Evolutionary conservation across 2,888 invertebrate species (phyloP), one percentile per base, ranked within the genome.

Genomic region (Sphinx pinastri): DNA sequence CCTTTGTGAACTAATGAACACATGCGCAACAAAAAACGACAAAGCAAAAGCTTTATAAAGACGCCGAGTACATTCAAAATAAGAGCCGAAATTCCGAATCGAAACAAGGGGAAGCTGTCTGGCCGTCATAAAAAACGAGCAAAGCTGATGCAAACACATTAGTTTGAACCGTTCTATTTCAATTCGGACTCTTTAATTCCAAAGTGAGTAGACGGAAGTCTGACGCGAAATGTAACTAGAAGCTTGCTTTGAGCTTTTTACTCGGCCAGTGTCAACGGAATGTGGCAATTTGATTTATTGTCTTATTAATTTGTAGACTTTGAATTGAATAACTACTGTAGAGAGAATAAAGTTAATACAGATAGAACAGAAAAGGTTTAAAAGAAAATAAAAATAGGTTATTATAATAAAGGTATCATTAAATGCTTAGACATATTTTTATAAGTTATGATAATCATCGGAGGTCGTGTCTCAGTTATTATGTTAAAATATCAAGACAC

Each of bases 91-190:
- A 38, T 47, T 68, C 51, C 49, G 51, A 57, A 59, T 52, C 38
- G 58, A 68, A 58, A 68, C 59, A 68, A 59, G 51, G 10, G 68
- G 58, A 38, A n/a, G 51, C 51, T 14, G 51, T 74, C 69, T 67
- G 70, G 75, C 70, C 71, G 70, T 74, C 75, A 63, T 63, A 63
- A 72, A 71, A 68, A 72, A 72, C 69, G 63, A 72, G 72, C 70
- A 68, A 75, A 74, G 74, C 72, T 72, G 16, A 71, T 54, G 72
- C 70, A 68, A 76, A 71, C 58, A 71, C 69, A 72, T 73, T 77
- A 74, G 74, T 75, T 72, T 71, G 57, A 72, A 71, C 72, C 52
- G 72, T 72, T 75, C 70, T 74, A 71, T 74, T 76, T 73, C 69
- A 72, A 67, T 71, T 70, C 52, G 58, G 59, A 72, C 69, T 71